Evolutionary conservation across 2,888 invertebrate species (phyloP).

Genomic region (Fabriciana adippe): DNA sequence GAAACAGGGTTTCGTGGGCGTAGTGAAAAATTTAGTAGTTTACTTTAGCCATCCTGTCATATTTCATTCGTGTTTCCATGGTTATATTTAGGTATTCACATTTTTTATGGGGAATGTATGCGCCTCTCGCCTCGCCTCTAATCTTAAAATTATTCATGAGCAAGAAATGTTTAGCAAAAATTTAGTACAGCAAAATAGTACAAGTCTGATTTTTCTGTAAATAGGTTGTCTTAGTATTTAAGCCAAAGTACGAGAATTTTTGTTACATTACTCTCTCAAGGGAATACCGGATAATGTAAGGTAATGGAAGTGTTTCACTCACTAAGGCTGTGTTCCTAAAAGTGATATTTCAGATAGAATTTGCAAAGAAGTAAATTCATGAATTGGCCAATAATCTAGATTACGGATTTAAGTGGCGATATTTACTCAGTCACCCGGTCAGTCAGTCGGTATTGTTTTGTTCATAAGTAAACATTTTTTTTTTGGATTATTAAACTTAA

Average conservation of each 20-base stretch:
- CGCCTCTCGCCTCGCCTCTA: too few species aligned
- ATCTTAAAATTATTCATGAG: slow-evolving; percentile 39
- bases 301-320: too few species aligned
- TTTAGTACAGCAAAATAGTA: slow-evolving; percentile 27
- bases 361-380: too few species aligned
- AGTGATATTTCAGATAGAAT: too few species aligned
- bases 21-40: neutral
- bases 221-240: slow-evolving; percentile 5
- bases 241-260: neutral
- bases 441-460: too few species aligned
- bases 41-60: neutral
- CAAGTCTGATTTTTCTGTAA: slow-evolving; percentile 25
- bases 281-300: slow-evolving; percentile 4
- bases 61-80: neutral
- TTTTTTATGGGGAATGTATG: slow-evolving; percentile 19
- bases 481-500: too few species aligned
- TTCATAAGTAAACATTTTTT: too few species aligned
- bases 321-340: too few species aligned
- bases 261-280: neutral
- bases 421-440: too few species aligned
- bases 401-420: too few species aligned
- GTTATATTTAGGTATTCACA: slow-evolving; percentile 13
- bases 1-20: too few species aligned
- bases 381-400: too few species aligned
- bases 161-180: slow-evolving; percentile 24